Evolutionary conservation across 2,113 vertebrate species (phyloP).

Genomic region (Chitala chitala): DNA sequence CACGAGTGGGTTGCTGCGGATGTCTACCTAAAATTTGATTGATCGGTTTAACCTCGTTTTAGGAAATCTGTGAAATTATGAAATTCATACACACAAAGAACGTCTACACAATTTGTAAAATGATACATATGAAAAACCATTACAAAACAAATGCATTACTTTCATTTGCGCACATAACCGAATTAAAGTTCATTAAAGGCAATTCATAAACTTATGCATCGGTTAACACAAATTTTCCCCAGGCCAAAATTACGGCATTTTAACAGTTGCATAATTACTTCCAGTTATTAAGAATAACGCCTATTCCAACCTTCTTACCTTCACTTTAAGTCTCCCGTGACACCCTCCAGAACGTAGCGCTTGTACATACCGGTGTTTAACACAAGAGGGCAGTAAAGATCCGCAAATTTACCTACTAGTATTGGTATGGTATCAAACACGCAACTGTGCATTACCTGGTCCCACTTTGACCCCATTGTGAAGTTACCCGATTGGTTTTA

Average conservation of each 20-base stretch:
- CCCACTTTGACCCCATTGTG: background rate
- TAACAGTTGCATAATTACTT: background rate
- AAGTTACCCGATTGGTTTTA: too few species aligned
- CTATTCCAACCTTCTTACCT: too few species aligned
- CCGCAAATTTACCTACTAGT: constrained; percentile 8
- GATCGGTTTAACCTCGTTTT: constrained; percentile 49
- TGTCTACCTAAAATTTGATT: constrained; percentile 41
- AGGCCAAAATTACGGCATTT: too few species aligned
- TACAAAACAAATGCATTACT: background rate
- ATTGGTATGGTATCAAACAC: too few species aligned
- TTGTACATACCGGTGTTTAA: background rate
- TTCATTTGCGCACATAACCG: too few species aligned
- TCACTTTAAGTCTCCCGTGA: background rate
- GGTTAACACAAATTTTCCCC: too few species aligned
- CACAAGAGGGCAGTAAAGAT: constrained; percentile 53
- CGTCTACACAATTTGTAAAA: too few species aligned
- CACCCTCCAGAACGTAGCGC: background rate
- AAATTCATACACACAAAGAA: too few species aligned
- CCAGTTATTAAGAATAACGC: background rate
- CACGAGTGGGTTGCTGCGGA: constrained; percentile 32
- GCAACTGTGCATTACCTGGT: background rate
- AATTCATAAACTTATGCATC: too few species aligned
- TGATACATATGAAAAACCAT: too few species aligned
- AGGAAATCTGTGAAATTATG: too few species aligned
- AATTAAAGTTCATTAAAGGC: too few species aligned